Conservation (phyloP, 2,888 invertebrate species). For the Meganola albula region DNA sequence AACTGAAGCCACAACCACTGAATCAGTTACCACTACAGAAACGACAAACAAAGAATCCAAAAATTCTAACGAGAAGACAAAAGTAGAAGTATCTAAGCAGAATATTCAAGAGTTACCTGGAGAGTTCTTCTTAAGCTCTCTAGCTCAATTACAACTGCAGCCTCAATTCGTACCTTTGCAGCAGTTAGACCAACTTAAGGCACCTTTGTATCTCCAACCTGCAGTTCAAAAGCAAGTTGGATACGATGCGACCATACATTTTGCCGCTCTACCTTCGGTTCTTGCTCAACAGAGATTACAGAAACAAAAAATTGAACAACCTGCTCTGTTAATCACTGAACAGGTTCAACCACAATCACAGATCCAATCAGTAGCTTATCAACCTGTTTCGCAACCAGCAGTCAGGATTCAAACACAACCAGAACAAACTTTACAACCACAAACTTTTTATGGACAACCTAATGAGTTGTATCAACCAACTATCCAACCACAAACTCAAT, state of each 20-base stretch:
- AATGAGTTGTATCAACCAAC: conserved; percentile 1
- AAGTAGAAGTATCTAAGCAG: conserved; percentile 62
- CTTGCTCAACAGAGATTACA: conserved; percentile 54
- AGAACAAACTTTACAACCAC: conserved; percentile 22
- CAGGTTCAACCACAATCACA: conserved; percentile 26
- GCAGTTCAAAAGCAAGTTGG: conserved; percentile 41
- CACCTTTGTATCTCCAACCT: conserved; percentile 44
- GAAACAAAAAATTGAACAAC: conserved; percentile 33
- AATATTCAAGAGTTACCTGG: conserved; percentile 63
- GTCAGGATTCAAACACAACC: conserved; percentile 25
- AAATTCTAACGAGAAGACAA: conserved; percentile 40
- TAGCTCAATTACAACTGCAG: conserved; percentile 56
- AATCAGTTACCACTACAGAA: conserved; percentile 52
- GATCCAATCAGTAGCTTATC: conserved; percentile 28
- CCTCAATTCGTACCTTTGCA: conserved; percentile 52
- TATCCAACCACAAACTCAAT: conserved; percentile 15
- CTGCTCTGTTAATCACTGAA: conserved; percentile 39
- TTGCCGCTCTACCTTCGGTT: conserved; percentile 58
- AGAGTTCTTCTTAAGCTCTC: conserved; percentile 55
- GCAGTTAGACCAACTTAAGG: conserved; percentile 38
- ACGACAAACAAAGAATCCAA: conserved; percentile 42
- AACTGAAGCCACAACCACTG: conserved; percentile 38
- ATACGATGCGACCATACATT: conserved; percentile 56
- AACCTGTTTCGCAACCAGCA: conserved; percentile 21
- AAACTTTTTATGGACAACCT: conserved; percentile 15